Evolutionary conservation across 1,140 invertebrate species (phyloP), one percentile per base, ranked within the genome.

Genomic region (Pseudomyrmex flavicornis): DNA sequence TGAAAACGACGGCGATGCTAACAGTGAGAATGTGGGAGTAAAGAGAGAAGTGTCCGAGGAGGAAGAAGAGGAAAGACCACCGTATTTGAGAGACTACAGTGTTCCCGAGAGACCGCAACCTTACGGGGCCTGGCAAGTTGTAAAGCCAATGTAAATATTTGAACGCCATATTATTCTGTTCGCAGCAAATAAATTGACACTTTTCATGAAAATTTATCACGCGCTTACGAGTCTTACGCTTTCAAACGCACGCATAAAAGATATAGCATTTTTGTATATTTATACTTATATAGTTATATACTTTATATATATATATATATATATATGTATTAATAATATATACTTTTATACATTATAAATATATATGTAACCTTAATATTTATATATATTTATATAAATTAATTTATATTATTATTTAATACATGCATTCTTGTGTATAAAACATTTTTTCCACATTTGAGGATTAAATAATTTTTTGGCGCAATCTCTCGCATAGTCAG

Each of bases 111-210:
- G 94, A 88, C 94, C 94, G 2, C 94, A 96, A 86, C 95, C 96
- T 20, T 96, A 96, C 90, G 96, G 96, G 9, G 91, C 94, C 54
- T 97, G 96, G 96, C 94, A 95, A 86, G 94, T 95, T 7, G 95
- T 97, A 20, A 92, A 95, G 88, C 91, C 91, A 72, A 93, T 91
- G 96, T 96, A 94, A 92, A 92, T 91, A 83, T 84, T 80, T 77
- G 59, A 80, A 68, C 22, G 20, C 13, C 13, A 17, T 50, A 50
- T 69, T 80, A 77, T 70, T 80, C 12, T 12, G 15, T 35, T 35
- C 5, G 4, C 59, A 12, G 44, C 54, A 20, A 59, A 48, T 44
- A 70, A 48, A 70, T 72, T 72, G 65, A 50, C 15, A 48, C 48
- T 79, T 48, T 70, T 80, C 15, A 8, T 4, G 1, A 20, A 50